Percentiles rank a stretch among this genome's conserved stretches.
These are phyloP conservation scores for Rhagonycha lutea DNA, from an alignment of 2,888 invertebrate species.

Conservation along the genomic window DNA sequence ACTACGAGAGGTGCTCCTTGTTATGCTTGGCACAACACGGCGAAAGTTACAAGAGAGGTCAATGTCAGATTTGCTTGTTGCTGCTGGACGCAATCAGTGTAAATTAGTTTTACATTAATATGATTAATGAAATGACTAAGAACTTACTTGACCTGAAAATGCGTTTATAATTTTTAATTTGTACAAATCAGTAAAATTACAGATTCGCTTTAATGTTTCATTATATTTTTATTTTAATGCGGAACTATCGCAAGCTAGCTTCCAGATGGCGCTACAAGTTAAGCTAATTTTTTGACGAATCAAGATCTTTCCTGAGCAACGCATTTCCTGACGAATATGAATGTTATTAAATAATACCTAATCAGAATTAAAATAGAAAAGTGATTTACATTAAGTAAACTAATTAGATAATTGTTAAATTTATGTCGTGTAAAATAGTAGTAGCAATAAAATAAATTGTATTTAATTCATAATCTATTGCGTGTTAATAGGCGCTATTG, in stretches of 20 bases:
- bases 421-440: neutral
- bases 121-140: constrained; percentile 26
- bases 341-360: neutral
- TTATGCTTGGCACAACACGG: constrained; percentile 28
- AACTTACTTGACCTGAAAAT: constrained; percentile 1
- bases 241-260: neutral
- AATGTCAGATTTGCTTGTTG: constrained; percentile 30
- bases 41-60: constrained; percentile 33
- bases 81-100: constrained; percentile 25
- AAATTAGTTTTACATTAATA: constrained; percentile 31
- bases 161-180: neutral
- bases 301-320: too few relatives aligned
- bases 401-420: constrained; percentile 3
- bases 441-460: constrained; percentile 26
- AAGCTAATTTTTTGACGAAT: neutral
- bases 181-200: neutral
- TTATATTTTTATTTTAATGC: neutral
- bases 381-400: neutral
- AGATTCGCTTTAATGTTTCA: neutral
- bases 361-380: neutral
- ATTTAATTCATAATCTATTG: constrained; percentile 35
- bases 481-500: constrained; percentile 33
- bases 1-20: constrained; percentile 21
- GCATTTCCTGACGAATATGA: too few relatives aligned
- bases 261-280: neutral